Evolutionary conservation across 2,888 invertebrate species (phyloP).

Genomic region (Gryllus longicercus): DNA sequence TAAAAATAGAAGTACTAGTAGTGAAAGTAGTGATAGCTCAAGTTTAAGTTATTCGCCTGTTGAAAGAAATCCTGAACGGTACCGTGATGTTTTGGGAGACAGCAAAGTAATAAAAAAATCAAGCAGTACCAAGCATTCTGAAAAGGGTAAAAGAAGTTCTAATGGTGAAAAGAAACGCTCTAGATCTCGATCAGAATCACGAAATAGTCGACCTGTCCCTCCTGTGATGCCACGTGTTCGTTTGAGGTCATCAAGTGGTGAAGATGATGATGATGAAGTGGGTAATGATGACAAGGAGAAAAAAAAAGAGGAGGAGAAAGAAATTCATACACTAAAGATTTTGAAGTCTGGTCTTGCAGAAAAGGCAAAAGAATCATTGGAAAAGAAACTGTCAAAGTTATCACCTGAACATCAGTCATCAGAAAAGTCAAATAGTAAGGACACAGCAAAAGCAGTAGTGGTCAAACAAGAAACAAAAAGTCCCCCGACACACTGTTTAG

Average conservation of each 20-base stretch:
- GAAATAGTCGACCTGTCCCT: slow-evolving; percentile 47
- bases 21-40: slow-evolving; percentile 36
- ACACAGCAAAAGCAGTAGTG: slow-evolving; percentile 3
- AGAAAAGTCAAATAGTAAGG: slow-evolving; percentile 26
- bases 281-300: slow-evolving; percentile 55
- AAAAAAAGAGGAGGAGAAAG: slow-evolving; percentile 65
- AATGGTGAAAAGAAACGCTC: slow-evolving; percentile 32
- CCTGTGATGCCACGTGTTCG: slow-evolving; percentile 51
- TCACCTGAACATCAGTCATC: slow-evolving; percentile 29
- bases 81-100: slow-evolving; percentile 57
- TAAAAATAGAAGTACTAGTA: slow-evolving; percentile 20
- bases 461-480: slow-evolving; percentile 23
- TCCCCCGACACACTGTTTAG: slow-evolving; percentile 3
- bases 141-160: slow-evolving; percentile 33
- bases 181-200: slow-evolving; percentile 48
- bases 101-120: slow-evolving; percentile 51
- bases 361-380: slow-evolving; percentile 67
- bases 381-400: slow-evolving; percentile 51
- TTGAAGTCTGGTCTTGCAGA: slow-evolving; percentile 63
- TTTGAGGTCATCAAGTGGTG: slow-evolving; percentile 45
- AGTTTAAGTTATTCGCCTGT: slow-evolving; percentile 68
- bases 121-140: slow-evolving; percentile 41
- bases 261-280: slow-evolving; percentile 51
- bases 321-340: slow-evolving; percentile 63
- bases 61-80: slow-evolving; percentile 64